Percentiles rank a stretch among this genome's conserved stretches.
These are phyloP conservation scores for Oscheius sp. DNA, from an alignment of 2,888 invertebrate species.

Conservation along the genomic window DNA sequence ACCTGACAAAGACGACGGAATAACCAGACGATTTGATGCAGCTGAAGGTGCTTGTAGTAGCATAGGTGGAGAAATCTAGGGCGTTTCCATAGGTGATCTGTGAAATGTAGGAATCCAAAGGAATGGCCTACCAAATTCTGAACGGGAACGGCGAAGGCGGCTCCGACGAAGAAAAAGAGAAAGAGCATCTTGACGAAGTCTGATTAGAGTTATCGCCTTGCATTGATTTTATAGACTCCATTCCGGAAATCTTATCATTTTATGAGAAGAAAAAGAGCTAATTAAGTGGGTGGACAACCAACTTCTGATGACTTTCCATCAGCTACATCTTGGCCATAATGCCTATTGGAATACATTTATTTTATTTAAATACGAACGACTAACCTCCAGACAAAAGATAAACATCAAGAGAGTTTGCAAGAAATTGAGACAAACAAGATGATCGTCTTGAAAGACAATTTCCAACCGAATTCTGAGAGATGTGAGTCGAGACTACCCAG, in stretches of 20 bases:
- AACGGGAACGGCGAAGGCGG: slow-evolving; percentile 6
- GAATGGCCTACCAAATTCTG: not conserved
- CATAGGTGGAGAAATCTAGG: slow-evolving; percentile 3
- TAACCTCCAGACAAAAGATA: too few relatives aligned
- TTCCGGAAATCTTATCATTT: slow-evolving; percentile 13
- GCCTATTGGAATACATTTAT: too few relatives aligned
- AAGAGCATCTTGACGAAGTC: not conserved
- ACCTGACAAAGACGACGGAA: slow-evolving; percentile 23
- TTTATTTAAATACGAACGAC: too few relatives aligned
- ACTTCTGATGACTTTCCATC: too few relatives aligned
- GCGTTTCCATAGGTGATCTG: slow-evolving; percentile 8
- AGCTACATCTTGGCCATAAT: too few relatives aligned
- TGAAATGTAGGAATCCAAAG: not conserved
- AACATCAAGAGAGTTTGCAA: too few relatives aligned
- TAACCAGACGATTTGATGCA: slow-evolving; percentile 17
- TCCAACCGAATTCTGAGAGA: too few relatives aligned
- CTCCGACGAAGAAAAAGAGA: not conserved
- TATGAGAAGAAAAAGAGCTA: not conserved
- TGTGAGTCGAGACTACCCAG: too few relatives aligned
- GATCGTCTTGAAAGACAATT: too few relatives aligned
- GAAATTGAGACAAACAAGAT: too few relatives aligned
- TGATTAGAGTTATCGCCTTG: not conserved
- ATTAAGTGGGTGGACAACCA: not conserved
- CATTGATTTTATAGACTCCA: not conserved
- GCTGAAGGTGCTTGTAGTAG: not conserved